Evolutionary conservation across 2,113 vertebrate genomes (phyloP), one percentile per base, ranked within the genome.

Genomic region (Nerophis lumbriciformis): DNA sequence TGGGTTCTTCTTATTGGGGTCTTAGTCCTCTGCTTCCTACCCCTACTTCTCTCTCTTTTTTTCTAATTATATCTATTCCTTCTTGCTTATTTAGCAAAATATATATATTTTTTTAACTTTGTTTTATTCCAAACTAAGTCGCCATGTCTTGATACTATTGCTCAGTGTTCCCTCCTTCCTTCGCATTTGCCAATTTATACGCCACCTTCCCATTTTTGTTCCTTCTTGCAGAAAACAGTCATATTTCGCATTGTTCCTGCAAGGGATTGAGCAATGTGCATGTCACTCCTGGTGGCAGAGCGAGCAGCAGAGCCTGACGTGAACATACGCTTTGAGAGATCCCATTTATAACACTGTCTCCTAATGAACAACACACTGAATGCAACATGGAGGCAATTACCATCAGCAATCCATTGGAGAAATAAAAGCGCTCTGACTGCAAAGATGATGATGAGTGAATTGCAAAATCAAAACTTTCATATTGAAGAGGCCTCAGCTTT

Each of bases 291-390:
- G 61, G 77, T 79, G 87, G 83, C 84, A 71, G 80, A 69, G 72
- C 70, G 79, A 81, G 79, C 82, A 84, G 80, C 69, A 35, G 79
- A 85, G 86, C 86, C 80, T 84, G 73, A 82, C 78, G 77, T 70
- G 77, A 85, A 83, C 86, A 89, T 87, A 87, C 79, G 82, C 78
- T 80, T 75, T 63, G 81, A 86, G 78, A 85, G 81, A 76, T 84
- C 82, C 77, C 79, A 85, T 88, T 85, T 86, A 86, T 84, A 87
- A 84, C 67, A 79, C 59, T 67, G 64, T 65, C 72, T 75, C 65
- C 77, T 83, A 85, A 88, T 87, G 82, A 89, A 81, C 81, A 83
- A 78, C 82, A 70, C 28, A 58, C 72, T 42, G 61, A 79, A 85
- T 68, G 72, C 72, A 69, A 78, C 76, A 72, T 73, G 35, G 75